Conservation (phyloP, 2,113 vertebrate genomes). For the Galbula dea region DNA sequence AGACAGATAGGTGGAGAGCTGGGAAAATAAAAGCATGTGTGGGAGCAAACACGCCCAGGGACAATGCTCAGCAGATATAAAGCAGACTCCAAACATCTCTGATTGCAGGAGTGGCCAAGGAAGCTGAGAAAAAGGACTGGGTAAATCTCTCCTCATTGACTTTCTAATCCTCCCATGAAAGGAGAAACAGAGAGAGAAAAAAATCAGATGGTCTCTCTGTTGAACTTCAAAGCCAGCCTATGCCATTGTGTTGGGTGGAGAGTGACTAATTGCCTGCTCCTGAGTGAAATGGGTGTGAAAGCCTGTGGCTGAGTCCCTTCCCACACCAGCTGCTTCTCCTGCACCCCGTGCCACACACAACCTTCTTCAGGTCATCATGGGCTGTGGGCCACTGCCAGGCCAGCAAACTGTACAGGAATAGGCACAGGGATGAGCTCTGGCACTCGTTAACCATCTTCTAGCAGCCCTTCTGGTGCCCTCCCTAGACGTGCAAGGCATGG, state of each 20-base stretch:
- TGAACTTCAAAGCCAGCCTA: background rate
- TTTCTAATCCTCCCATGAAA: background rate
- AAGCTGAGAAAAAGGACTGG: background rate
- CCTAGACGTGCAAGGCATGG: background rate
- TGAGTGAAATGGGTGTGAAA: background rate
- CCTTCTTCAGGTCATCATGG: background rate
- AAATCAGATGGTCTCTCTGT: background rate
- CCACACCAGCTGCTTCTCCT: background rate
- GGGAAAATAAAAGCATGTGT: background rate
- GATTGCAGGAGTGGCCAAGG: background rate
- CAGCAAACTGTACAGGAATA: background rate
- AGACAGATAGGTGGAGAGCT: background rate
- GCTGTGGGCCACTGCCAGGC: background rate
- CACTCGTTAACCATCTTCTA: background rate
- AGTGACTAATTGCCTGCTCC: background rate
- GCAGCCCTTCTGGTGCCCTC: background rate
- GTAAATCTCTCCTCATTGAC: background rate
- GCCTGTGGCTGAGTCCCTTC: rapidly evolving
- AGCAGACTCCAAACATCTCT: background rate
- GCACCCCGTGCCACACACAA: rapidly evolving
- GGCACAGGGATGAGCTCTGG: background rate
- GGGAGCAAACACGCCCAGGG: background rate
- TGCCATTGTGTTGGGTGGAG: background rate
- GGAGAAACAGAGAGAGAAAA: background rate
- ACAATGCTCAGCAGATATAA: rapidly evolving